These are phyloP conservation scores for Epirrhoe alternata DNA, from an alignment of 2,888 invertebrate genomes.

Conservation along the genomic window DNA sequence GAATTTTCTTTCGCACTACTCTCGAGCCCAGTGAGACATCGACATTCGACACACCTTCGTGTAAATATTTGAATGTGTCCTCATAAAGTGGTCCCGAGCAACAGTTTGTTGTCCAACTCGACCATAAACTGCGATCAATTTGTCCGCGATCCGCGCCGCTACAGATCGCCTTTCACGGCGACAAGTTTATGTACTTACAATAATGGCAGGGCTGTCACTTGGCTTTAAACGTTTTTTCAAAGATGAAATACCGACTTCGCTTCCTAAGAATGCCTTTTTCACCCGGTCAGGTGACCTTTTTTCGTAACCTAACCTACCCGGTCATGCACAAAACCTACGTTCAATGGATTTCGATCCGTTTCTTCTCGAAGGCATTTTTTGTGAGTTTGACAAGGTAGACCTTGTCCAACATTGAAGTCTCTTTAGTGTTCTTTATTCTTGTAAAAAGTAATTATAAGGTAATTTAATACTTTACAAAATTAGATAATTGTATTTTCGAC, in stretches of 20 bases:
- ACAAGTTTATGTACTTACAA: constrained; percentile 30
- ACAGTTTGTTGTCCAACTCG: constrained; percentile 15
- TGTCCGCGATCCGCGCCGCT: constrained; percentile 28
- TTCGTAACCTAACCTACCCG: too few species aligned
- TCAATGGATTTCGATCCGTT: too few species aligned
- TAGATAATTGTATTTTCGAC: too few species aligned
- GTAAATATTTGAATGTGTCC: constrained; percentile 28
- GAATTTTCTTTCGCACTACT: not conserved
- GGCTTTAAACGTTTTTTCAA: not conserved
- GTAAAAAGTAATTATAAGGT: too few species aligned
- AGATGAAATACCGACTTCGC: not conserved
- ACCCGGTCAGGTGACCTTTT: too few species aligned
- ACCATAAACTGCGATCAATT: constrained; percentile 31
- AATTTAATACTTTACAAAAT: too few species aligned
- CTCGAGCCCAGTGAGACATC: not conserved
- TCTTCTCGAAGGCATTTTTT: too few species aligned
- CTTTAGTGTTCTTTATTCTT: too few species aligned
- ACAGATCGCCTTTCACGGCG: constrained; percentile 31
- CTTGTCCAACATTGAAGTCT: too few species aligned
- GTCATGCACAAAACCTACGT: too few species aligned
- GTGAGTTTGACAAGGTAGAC: too few species aligned
- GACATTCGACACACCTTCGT: not conserved
- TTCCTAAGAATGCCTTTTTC: too few species aligned
- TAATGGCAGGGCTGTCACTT: constrained; percentile 19
- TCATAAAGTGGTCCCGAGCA: constrained; percentile 25